Evolutionary conservation across 2,797 vertebrate species (phyloP), one percentile per base, ranked within the genome.

Genomic region (Platalea minor): DNA sequence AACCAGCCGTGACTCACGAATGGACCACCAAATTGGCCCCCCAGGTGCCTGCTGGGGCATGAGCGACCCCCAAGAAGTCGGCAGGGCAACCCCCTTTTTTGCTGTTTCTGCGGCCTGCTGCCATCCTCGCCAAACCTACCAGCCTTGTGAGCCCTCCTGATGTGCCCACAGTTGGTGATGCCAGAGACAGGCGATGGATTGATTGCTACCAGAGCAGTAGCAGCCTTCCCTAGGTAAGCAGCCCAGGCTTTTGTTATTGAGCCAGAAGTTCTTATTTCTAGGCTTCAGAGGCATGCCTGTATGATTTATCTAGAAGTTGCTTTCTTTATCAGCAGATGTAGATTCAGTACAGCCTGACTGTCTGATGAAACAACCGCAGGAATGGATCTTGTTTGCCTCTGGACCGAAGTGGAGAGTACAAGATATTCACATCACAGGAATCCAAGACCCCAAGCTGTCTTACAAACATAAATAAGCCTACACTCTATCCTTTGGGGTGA

Each of bases 241-340:
- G 87, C 73, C 39, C 75, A 89, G 54, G 51, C 48, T 89, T 91
- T 75, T 96, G 69, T 81, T 94, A 57, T 13, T 94, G 81, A 95
- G 75, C 72, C 89, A 96, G 65, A 80, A 88, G 53, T 43, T 91
- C 78, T 63, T 85, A 69, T 73, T 96, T 89, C 85, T 88, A 82
- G 67, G 79, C 79, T 95, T 96, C 95, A 95, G 89, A 96, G 88
- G 63, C 50, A 73, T 70, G 95, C 63, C 80, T 88, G 6, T 74
- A 56, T 85, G 93, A 95, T 96, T 95, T 96, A 96, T 95, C 74
- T 87, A 64, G 39, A 87, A 88, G 76, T n/a, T 59, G 14, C 69
- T 80, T 84, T 90, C 96, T 96, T 96, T 96, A 97, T 96, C 96
- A 97, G 93, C 82, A 95, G 85, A 91, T 68, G 73, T 45, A 93